Conservation (phyloP, 2,888 invertebrate species). For the Smittia sp. region DNA sequence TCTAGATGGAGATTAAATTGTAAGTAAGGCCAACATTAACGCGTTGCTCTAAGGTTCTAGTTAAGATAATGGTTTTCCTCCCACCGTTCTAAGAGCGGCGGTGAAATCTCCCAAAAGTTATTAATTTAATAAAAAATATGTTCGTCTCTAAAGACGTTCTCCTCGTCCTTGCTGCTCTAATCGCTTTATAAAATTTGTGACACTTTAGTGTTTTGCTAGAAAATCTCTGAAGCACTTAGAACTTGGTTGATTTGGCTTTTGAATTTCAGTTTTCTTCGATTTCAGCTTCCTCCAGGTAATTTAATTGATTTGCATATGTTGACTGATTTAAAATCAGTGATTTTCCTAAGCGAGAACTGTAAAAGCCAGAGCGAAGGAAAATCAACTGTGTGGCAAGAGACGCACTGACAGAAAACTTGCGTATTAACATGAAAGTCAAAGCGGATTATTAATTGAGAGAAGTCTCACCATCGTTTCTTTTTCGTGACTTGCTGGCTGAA, state of each 20-base stretch:
- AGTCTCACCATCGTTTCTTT: background rate
- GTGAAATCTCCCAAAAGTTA: background rate
- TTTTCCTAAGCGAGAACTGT: background rate
- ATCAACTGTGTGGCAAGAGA: background rate
- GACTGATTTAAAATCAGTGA: no score
- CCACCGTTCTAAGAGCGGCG: background rate
- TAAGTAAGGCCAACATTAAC: constrained; percentile 14
- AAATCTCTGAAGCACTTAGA: background rate
- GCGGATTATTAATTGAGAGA: constrained; percentile 1
- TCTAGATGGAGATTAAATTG: background rate
- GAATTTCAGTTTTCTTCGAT: background rate
- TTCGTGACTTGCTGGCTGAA: background rate
- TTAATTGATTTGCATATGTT: background rate
- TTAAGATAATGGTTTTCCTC: background rate
- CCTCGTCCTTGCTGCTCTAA: background rate
- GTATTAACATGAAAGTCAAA: background rate
- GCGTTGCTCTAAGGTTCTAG: constrained; percentile 17
- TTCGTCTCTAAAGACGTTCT: background rate
- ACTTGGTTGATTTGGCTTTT: background rate
- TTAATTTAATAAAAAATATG: background rate
- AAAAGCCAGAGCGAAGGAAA: background rate
- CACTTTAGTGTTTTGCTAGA: background rate
- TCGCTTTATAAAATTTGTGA: background rate
- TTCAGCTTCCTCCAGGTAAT: background rate
- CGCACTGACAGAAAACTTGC: background rate